Base-by-base conservation (phyloP, 2,113 vertebrate genomes). In the Phodopus roborovskii region DNA sequence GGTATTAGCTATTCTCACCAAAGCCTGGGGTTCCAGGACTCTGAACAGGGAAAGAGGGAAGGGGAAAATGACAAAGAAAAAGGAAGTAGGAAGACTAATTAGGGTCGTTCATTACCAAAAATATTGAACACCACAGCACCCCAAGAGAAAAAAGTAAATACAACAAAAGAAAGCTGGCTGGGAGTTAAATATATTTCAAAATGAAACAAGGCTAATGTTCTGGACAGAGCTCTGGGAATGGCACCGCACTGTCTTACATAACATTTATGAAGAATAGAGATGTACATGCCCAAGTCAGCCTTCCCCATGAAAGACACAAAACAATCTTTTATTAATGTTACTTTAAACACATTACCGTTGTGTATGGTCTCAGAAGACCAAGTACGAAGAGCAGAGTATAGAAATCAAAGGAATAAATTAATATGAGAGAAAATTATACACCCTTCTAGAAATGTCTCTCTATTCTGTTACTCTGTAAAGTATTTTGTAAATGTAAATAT, bases 341-440 rank as follows among this genome's bases (percentile, higher is more conserved):
- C 95, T 96, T 90, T 94, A 60, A 96, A 78, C 92, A 58, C 83
- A 89, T 85, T 82, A 82, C 85, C 58, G 86, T 94, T 93, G 85
- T 90, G 78, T 88, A 42, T 53, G 88, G 64, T 97, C 97, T 96
- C 96, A 60, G 90, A 94, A 94, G 97, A 96, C 94, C 90, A 83
- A 92, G 24, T 74, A 16, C 64, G 16, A 68, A 94, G 86, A 96
- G 70, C 16, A 62, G 19, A 70, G 90, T 90, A 73, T 39, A 86
- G 48, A 95, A 96, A 96, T 95, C 95, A 97, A 97, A 97, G 88
- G 93, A 96, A 94, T 95, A 95, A 88, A 92, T 96, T 78, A 91
- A 91, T 74, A 79, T 83, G 85, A 91, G 90, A 95, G 89, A 95
- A 95, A 94, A 94, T 79, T 92, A 62, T 53, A 66, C 74, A 53